Evolutionary conservation across 2,797 vertebrate genomes (phyloP).

Genomic region (Antennarius maculatus): DNA sequence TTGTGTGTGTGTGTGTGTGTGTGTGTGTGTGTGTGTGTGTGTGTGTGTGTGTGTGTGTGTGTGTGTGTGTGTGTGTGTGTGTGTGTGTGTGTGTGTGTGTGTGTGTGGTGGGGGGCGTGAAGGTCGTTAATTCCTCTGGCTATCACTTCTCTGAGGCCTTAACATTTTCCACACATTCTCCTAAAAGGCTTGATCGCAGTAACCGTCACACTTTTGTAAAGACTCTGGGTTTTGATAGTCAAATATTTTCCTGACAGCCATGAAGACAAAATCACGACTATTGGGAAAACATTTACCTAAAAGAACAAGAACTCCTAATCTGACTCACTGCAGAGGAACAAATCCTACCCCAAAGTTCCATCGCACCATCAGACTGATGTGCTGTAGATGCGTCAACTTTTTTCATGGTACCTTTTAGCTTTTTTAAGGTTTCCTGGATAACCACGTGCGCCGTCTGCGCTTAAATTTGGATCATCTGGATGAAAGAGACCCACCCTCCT

Average conservation of each 20-base stretch:
- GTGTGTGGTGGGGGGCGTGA: constrained; percentile 28
- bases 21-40: too few relatives aligned
- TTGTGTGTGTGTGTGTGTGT: too few relatives aligned
- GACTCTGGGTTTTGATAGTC: constrained; percentile 29
- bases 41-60: too few relatives aligned
- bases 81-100: too few relatives aligned
- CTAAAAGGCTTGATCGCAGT: background rate
- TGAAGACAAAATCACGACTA: background rate
- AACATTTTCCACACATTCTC: background rate
- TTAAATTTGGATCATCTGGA: background rate
- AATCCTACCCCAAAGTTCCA: too few relatives aligned
- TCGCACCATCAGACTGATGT: background rate
- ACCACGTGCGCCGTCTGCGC: background rate
- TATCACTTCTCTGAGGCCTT: constrained; percentile 50
- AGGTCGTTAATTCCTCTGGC: constrained; percentile 69
- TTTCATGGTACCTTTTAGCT: background rate
- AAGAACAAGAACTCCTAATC: constrained; percentile 15
- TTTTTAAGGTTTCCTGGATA: background rate
- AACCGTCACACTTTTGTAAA: constrained; percentile 8
- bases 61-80: too few relatives aligned
- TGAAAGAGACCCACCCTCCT: background rate
- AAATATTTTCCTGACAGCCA: constrained; percentile 16
- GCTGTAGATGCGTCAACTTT: too few relatives aligned
- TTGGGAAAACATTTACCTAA: constrained; percentile 26
- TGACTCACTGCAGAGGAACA: background rate